Evolutionary conservation across 2,113 vertebrate genomes (phyloP).

Genomic region (Aptenodytes forsteri): DNA sequence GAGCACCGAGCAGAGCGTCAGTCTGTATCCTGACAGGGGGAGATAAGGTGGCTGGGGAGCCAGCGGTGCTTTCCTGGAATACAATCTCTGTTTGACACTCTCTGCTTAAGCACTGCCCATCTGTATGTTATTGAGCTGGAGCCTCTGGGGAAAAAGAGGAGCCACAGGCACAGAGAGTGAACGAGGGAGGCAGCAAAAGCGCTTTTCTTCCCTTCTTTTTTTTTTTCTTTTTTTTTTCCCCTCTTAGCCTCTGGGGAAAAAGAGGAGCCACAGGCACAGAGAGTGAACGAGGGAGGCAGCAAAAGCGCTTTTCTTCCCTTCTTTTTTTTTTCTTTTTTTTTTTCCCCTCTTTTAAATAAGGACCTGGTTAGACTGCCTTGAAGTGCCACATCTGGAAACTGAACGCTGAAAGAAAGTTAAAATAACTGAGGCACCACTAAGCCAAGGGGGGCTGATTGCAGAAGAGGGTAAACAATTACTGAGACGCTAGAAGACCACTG

Average conservation of each 20-base stretch:
- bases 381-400: constrained; percentile 73
- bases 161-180: constrained; percentile 56
- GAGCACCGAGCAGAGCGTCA: constrained; percentile 39
- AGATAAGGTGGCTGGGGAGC: constrained; percentile 69
- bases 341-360: not conserved
- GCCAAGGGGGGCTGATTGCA: constrained; percentile 48
- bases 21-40: constrained; percentile 63
- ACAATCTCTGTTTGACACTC: constrained; percentile 65
- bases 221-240: not conserved
- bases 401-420: constrained; percentile 62
- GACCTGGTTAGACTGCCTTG: constrained; percentile 52
- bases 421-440: constrained; percentile 63
- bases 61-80: constrained; percentile 54
- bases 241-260: constrained; percentile 60
- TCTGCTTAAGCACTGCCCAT: constrained; percentile 63
- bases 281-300: too few species aligned
- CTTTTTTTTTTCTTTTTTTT: not conserved
- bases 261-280: too few species aligned
- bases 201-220: not conserved
- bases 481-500: constrained; percentile 41
- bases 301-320: not conserved
- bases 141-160: constrained; percentile 67
- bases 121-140: constrained; percentile 65
- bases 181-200: constrained; percentile 56
- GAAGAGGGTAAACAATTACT: constrained; percentile 47